These are phyloP conservation scores for Cinara cedri DNA, from an alignment of 2,888 invertebrate species.

Conservation along the genomic window DNA sequence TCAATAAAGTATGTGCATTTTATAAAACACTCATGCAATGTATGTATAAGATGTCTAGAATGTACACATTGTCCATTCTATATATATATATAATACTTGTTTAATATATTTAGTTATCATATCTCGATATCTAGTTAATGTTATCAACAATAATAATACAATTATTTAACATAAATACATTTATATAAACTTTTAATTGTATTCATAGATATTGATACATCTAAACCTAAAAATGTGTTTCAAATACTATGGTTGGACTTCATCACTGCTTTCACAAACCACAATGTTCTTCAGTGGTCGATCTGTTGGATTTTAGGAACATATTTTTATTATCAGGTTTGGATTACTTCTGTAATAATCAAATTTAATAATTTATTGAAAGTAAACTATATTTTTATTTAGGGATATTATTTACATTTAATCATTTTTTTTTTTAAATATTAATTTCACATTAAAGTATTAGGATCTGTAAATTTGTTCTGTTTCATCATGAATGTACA, in stretches of 20 bases:
- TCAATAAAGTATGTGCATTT: too few species aligned
- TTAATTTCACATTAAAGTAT: background rate
- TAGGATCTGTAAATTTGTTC: constrained; percentile 14
- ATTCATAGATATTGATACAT: constrained; percentile 46
- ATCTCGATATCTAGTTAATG: too few species aligned
- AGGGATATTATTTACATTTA: background rate
- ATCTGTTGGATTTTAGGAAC: constrained; percentile 67
- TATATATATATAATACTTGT: too few species aligned
- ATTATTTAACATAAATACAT: constrained; percentile 15
- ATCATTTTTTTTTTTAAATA: constrained; percentile 30
- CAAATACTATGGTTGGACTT: constrained; percentile 61
- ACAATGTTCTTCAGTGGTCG: constrained; percentile 65
- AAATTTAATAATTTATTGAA: constrained; percentile 29
- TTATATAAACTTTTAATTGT: constrained; percentile 33
- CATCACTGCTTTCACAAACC: constrained; percentile 62
- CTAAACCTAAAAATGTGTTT: constrained; percentile 44
- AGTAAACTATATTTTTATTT: constrained; percentile 11
- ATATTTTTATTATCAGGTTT: constrained; percentile 64
- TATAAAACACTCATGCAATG: too few species aligned
- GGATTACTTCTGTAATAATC: constrained; percentile 41
- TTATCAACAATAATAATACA: too few species aligned
- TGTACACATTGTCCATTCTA: background rate
- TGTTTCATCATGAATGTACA: constrained; percentile 15
- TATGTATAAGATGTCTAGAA: too few species aligned
- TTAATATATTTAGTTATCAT: too few species aligned